Evolutionary conservation across 2,113 vertebrate species (phyloP).

Genomic region (Pica pica): DNA sequence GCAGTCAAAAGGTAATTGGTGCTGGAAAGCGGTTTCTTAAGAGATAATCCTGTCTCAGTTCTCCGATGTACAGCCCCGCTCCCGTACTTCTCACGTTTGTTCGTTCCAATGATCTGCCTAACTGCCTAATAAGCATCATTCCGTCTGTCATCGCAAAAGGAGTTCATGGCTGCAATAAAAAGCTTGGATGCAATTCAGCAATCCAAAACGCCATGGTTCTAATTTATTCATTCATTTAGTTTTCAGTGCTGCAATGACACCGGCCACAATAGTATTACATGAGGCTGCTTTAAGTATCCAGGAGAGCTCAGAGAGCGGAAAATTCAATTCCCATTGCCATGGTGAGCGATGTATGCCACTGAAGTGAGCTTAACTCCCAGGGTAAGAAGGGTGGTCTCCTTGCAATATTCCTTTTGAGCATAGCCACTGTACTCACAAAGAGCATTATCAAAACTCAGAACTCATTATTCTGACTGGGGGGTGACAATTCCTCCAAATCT

Average conservation of each 20-base stretch:
- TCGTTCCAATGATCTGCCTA: neutral
- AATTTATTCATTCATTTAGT: constrained; percentile 71
- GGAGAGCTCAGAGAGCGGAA: constrained; percentile 45
- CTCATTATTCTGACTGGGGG: neutral
- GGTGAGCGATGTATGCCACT: constrained; percentile 37
- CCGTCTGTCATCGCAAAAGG: neutral
- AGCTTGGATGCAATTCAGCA: constrained; percentile 57
- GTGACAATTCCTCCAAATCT: neutral
- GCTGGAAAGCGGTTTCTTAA: constrained; percentile 28
- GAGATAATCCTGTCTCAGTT: constrained; percentile 36
- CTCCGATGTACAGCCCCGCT: constrained; percentile 17
- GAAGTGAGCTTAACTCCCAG: constrained; percentile 18
- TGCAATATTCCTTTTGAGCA: constrained; percentile 5
- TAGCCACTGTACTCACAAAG: constrained; percentile 29
- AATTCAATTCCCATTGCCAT: constrained; percentile 74
- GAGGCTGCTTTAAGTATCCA: constrained; percentile 59
- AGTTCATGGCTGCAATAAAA: constrained; percentile 47
- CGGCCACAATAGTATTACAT: constrained; percentile 56
- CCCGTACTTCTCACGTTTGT: neutral
- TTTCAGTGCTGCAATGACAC: constrained; percentile 57
- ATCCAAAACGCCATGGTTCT: constrained; percentile 37
- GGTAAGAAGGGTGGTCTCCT: constrained; percentile 35
- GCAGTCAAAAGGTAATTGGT: constrained; percentile 51
- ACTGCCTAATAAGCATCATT: constrained; percentile 12
- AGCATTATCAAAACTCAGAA: constrained; percentile 14